Percentiles rank a stretch among this genome's conserved stretches.
These are phyloP conservation scores for Bombus impatiens DNA, from an alignment of 1,140 invertebrate genomes.

Conservation along the genomic window DNA sequence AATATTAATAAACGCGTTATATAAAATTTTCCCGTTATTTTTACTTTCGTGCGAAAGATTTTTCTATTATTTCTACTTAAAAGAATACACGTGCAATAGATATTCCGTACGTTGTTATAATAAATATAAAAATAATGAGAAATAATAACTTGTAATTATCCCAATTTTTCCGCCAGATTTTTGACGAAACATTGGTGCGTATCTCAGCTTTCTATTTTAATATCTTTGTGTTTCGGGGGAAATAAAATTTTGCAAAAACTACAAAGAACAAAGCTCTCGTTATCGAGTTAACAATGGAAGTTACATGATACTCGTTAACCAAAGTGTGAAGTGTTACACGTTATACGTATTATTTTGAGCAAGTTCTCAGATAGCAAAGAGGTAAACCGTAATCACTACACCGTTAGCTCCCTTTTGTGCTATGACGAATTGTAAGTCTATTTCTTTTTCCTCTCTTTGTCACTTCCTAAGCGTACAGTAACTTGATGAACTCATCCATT, in stretches of 20 bases:
- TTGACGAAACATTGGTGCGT: background rate
- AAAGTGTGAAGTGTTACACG: background rate
- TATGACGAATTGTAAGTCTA: background rate
- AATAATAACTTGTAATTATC: background rate
- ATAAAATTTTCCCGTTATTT: background rate
- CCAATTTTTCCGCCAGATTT: background rate
- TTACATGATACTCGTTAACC: constrained; percentile 10
- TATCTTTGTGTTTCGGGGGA: background rate
- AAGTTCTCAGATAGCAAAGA: background rate
- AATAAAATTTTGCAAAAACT: background rate
- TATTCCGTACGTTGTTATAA: background rate
- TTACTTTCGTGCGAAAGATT: background rate
- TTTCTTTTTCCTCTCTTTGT: background rate
- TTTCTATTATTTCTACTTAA: background rate
- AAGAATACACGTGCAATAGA: no score
- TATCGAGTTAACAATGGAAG: background rate
- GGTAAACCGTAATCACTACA: background rate
- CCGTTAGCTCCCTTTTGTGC: background rate
- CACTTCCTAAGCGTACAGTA: background rate
- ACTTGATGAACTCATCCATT: background rate
- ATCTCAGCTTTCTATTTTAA: background rate
- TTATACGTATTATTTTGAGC: background rate
- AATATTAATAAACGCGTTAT: background rate
- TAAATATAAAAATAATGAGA: background rate
- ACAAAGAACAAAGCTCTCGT: background rate